phyloP scores from a whole-genome alignment of 1,140 invertebrate species.

The Parasteatoda tepidariorum region DNA sequence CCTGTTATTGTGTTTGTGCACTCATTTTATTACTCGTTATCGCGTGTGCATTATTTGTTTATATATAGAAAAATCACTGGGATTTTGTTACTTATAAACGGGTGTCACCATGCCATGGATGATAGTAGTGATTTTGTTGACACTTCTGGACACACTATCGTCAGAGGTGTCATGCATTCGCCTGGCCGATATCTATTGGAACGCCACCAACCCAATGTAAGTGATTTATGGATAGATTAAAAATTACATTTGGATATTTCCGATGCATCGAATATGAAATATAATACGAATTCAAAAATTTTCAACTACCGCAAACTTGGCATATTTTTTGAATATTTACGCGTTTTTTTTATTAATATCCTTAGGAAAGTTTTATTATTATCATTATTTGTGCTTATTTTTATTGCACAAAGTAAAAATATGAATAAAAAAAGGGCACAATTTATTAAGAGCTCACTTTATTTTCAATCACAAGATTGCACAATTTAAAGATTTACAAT shows the following conservation, averaged over 20 bases:
- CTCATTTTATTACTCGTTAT: background rate
- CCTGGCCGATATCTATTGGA: slow-evolving; percentile 74
- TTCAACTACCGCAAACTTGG: background rate
- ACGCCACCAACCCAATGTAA: slow-evolving; percentile 73
- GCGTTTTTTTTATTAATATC: too few relatives aligned
- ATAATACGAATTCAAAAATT: background rate
- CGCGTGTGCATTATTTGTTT: background rate
- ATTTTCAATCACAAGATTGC: too few relatives aligned
- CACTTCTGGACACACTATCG: slow-evolving; percentile 72
- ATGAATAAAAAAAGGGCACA: too few relatives aligned
- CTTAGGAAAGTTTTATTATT: too few relatives aligned
- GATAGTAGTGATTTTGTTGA: slow-evolving; percentile 71
- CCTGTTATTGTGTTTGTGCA: background rate
- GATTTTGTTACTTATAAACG: background rate
- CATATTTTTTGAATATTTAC: background rate
- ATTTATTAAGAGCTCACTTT: too few relatives aligned
- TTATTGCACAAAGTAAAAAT: too few relatives aligned
- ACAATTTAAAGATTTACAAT: too few relatives aligned
- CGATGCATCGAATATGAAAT: too few relatives aligned
- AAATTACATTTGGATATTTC: background rate
- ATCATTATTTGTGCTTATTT: too few relatives aligned
- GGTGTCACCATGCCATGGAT: slow-evolving; percentile 70
- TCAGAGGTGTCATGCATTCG: slow-evolving; percentile 71
- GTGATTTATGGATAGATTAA: slow-evolving; percentile 61
- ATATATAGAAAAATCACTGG: background rate